Evolutionary conservation across 2,888 invertebrate species (phyloP), one percentile per base, ranked within the genome.

Genomic region (Drosophila yooni): DNA sequence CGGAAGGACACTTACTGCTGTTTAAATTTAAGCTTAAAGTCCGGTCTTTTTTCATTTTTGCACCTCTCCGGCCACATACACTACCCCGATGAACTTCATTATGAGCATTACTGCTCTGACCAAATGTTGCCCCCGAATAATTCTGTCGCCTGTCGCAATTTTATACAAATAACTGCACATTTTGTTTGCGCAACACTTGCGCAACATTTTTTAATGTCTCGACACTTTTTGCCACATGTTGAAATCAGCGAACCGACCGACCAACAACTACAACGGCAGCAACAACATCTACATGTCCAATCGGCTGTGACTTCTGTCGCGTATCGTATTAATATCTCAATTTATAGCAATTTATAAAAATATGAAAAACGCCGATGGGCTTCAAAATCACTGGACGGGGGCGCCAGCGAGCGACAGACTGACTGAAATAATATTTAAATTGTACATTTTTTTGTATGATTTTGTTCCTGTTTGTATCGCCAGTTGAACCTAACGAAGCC

Each of bases 281-380:
- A 62, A 27, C 59, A 70, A 62, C 58, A 66, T 53, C 31, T 51
- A 50, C 31, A 40, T 48, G 48, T 18, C 56, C 56, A 68, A 69
- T 59, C 46, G 61, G 53, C 43, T 66, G 72, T 79, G 84, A 84
- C 89, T 84, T 84, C 82, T 89, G 84, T 87, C 86, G 83, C 82
- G 78, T 87, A 89, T 90, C 88, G 90, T 77, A 88, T 88, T 90
- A 88, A 88, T 88, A 90, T 88, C 90, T 90, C 90, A 88, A 88
- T 88, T 89, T 90, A 88, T 88, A 89, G 90, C 90, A 90, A 87
- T 88, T 90, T 88, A 87, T 90, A 88, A 90, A 90, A 88, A 90
- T 90, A 88, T 83, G 89, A 87, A 88, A 86, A 88, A 75, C 74
- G 83, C 69, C 75, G 69, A 74, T 74, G 66, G 67, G 78, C 67